Base-by-base conservation (phyloP, 2,888 invertebrate genomes). In the Leucoma salicis region DNA sequence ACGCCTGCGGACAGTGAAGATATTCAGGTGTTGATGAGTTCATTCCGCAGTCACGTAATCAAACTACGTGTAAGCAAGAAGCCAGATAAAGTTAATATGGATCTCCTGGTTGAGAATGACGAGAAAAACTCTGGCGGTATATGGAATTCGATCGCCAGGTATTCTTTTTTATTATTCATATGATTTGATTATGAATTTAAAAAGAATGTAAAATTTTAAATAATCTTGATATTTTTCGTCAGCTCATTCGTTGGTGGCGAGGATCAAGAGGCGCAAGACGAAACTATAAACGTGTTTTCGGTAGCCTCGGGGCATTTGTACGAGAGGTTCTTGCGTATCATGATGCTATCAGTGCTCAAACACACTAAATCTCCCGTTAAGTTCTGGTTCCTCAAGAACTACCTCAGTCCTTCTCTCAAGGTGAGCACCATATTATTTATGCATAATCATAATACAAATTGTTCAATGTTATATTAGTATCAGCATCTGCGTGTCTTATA, bases 311-410 rank as follows among this genome's bases (percentile, higher is more conserved):
- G 99, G 2, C 99, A 99, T 89, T 90, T 99, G 45, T 99, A 99
- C 79, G 99, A 99, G 87, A 90, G 99, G 58, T 95, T 99, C 76
- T 81, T 99, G 12, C 94, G 98, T 48, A 99, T 99, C 59, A 99
- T 99, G 99, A 99, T 99, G 98, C 78, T 99, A 51, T 98, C 98
- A 36, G 96, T 99, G 2, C 90, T 98, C 48, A 99, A 99, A 76
- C 93, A 99, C 71, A 99, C 99, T 5, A 96, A 98, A 82, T 95
- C 95, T 0, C 96, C 96, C 0, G 99, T 99, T 21, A 99, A 99
- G 81, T 99, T 99, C 90, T 99, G 99, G 99, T 99, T 99, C 79
- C 90, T 99, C 52, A 99, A 99, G 85, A 99, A 99, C 85, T 99
- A 99, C 78, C 91, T 99, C 10, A 99, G 99, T 8, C 99, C 99